Base-by-base conservation (phyloP, 2,888 invertebrate species). In the Caenorhabditis sp. region DNA sequence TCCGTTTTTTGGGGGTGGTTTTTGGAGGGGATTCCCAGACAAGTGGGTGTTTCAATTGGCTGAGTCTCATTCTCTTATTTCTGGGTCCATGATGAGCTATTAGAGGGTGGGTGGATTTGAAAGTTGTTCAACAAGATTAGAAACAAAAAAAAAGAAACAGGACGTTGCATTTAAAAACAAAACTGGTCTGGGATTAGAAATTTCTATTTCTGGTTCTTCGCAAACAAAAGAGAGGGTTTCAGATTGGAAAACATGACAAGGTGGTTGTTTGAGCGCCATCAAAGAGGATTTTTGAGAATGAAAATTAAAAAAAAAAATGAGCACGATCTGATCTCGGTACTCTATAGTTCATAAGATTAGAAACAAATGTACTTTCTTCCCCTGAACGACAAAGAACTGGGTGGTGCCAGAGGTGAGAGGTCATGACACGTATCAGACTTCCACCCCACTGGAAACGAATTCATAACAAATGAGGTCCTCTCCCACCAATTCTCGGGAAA, bases 401-500 rank as follows among this genome's bases (percentile, higher is more conserved):
- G 31, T 41, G 58, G 70, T 26, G 28, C n/a, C 19, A 44, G 22
- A 35, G 63, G 26, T 24, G 24, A 44, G 26, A 74, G 44, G 73
- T 26, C 14, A 47, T 41, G 56, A 28, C 24, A 47, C 41, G 56
- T 56, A 28, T 64, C 38, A 28, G 49, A 56, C 44, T 31, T 58
- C n/a, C 51, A 14, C 59, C 66, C n/a, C 51, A 14, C 59, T 59
- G 31, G 72, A 79, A 79, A 64, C 79, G 72, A 63, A 79, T 79
- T 72, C 79, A 79, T 79, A 79, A 70, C 41, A 79, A 79, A 79
- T 79, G 79, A 69, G 77, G n/a, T n/a, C n/a, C 38, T 1, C 41
- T 6, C 19, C n/a, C 41, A 24, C 12, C 24, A 31, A 68, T 66
- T 75, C 75, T 49, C 6, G 75, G 54, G 28, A 56, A 51, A 19